Evolutionary conservation across 2,888 invertebrate genomes (phyloP).

Genomic region (Melanostoma scalare): DNA sequence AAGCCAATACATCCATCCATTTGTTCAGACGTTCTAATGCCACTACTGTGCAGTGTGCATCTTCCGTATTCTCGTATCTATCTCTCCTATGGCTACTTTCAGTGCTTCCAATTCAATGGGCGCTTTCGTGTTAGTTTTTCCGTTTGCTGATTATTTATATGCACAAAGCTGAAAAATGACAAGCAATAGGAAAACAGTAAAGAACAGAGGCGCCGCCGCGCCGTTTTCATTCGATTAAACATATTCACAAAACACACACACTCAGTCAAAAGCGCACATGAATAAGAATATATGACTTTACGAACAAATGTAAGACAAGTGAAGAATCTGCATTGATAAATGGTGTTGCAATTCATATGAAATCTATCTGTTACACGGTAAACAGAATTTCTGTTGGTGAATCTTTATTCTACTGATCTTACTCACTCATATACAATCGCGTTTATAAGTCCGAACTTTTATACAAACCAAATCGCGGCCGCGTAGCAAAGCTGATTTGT

Average conservation of each 20-base stretch:
- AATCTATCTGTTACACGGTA: conserved; percentile 62
- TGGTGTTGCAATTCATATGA: conserved; percentile 71
- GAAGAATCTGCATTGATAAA: conserved; percentile 73
- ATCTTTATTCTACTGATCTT: conserved; percentile 20
- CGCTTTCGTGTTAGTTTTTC: conserved; percentile 66
- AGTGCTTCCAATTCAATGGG: conserved; percentile 40
- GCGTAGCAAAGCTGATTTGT: conserved; percentile 42
- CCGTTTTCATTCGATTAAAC: conserved; percentile 60
- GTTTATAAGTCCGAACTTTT: conserved; percentile 38
- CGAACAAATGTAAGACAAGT: conserved; percentile 70
- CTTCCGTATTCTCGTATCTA: not conserved
- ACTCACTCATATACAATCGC: not conserved
- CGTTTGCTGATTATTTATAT: conserved; percentile 72
- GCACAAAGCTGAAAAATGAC: conserved; percentile 69
- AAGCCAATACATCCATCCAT: conserved; percentile 33
- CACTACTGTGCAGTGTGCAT: conserved; percentile 15
- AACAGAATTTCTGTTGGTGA: conserved; percentile 47
- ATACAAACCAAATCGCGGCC: not conserved
- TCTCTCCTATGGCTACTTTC: not conserved
- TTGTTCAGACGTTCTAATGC: conserved; percentile 31
- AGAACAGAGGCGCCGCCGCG: conserved; percentile 74
- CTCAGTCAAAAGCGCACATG: not conserved
- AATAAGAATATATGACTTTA: conserved; percentile 21
- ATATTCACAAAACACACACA: conserved; percentile 28
- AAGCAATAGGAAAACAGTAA: conserved; percentile 75